Base-by-base conservation (phyloP, 2,888 invertebrate species). In the Harpagoxenus sublaevis region DNA sequence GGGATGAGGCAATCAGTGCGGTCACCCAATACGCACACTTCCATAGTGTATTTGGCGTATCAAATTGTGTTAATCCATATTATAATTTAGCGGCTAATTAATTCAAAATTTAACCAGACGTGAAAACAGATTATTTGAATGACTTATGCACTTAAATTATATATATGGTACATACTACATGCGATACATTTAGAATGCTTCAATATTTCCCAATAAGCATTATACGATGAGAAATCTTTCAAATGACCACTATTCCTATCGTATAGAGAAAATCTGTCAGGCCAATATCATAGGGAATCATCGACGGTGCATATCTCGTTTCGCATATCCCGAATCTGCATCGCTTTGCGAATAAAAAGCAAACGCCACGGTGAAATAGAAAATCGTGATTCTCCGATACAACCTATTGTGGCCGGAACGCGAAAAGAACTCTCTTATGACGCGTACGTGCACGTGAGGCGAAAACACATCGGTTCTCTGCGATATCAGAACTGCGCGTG, bases 401-500 rank as follows among this genome's bases (percentile, higher is more conserved):
- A 62, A 28, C 55, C 79, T 48, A 48, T 81, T 81, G 71, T 71
- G 71, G 48, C 23, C 0, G 48, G 23, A 18, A 79, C 71, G 79
- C 60, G 79, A 71, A 71, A 71, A 71, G 79, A 81, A 55, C 79
- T 71, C 71, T 62, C 79, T 81, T 81, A 81, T 81, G 48, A 81
- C 48, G 71, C 48, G 57, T 55, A 55, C 35, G 45, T 70, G 78
- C 70, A 70, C 78, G 79, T 71, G 79, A 71, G 60, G 39, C 79
- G 79, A 71, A 81, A 81, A 71, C 79, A 68, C 79, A 63, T 66
- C 10, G 63, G 2, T 55, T 65, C 70, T 66, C n/a, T n/a, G 62
- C 57, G 77, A 85, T 82, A 83, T 84, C 86, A 71, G 82, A 74
- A 87, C 83, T 60, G 71, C 74, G 62, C 42, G 71, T 79, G 57